Conservation (phyloP, 2,888 invertebrate species). For the Psylliodes chrysocephalus region DNA sequence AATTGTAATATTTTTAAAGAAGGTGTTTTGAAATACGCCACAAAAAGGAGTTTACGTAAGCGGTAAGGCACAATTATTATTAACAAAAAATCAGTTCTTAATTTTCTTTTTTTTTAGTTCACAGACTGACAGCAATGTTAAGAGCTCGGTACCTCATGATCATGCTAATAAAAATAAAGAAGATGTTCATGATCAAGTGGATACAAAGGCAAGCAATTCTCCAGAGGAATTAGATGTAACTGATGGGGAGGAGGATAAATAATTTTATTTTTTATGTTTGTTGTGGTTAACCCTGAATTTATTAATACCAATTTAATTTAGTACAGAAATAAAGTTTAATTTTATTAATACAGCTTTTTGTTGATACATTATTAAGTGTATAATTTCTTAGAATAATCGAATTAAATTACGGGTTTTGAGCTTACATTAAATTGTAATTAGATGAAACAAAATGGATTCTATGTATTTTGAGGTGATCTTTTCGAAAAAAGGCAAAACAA, state of each 20-base stretch:
- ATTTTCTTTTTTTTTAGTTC: constrained; percentile 4
- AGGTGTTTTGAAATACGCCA: constrained; percentile 43
- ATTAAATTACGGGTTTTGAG: too few species aligned
- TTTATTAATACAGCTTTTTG: not conserved
- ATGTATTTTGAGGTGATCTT: too few species aligned
- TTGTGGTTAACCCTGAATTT: too few species aligned
- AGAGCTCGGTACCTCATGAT: not conserved
- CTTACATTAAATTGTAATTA: too few species aligned
- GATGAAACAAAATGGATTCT: too few species aligned
- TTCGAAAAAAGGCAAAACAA: too few species aligned
- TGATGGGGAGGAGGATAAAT: not conserved
- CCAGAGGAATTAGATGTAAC: not conserved
- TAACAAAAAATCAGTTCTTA: too few species aligned
- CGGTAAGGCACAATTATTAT: constrained; percentile 22
- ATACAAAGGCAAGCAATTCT: not conserved
- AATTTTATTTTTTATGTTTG: not conserved
- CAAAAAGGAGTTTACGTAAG: constrained; percentile 43
- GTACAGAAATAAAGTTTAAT: not conserved
- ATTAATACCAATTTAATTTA: not conserved
- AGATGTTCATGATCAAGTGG: not conserved
- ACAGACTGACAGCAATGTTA: not conserved
- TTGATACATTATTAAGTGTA: not conserved
- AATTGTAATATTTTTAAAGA: constrained; percentile 44
- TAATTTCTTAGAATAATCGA: too few species aligned
- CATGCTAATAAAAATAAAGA: not conserved